Conservation (phyloP, 64 coral and sea anemone genomes). For the Actinia tenebrosa region DNA sequence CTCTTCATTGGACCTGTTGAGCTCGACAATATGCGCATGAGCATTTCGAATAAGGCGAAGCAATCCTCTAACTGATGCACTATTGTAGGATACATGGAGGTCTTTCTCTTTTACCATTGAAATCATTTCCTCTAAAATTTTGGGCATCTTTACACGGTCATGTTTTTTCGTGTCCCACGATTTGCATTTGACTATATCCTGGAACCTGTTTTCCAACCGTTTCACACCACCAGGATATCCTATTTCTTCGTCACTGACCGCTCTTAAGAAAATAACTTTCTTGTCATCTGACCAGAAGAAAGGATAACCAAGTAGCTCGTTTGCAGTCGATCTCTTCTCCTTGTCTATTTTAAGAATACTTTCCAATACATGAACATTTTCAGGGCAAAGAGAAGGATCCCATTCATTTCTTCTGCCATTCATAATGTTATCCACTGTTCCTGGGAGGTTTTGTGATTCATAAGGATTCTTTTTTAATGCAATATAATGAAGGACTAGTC, state of each 20-base stretch:
- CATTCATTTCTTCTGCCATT: background rate
- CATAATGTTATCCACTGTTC: background rate
- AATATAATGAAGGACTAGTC: conserved; percentile 60
- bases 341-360: background rate
- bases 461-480: conserved; percentile 32
- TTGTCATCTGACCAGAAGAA: conserved; percentile 61
- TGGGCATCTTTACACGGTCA: background rate
- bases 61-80: background rate
- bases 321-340: conserved; percentile 26
- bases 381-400: conserved; percentile 3
- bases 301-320: conserved; percentile 14
- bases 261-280: conserved; percentile 29
- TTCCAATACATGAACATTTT: conserved; percentile 36
- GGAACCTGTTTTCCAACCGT: background rate
- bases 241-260: background rate
- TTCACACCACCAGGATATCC: background rate
- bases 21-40: background rate
- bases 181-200: background rate
- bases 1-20: background rate
- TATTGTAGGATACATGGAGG: background rate
- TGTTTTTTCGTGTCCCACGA: background rate
- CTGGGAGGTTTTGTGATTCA: background rate
- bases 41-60: conserved; percentile 7
- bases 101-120: background rate
- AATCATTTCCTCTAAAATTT: background rate